A percentile compares a stretch with the other conserved stretches of the same genome.
Conservation (phyloP, 1,140 invertebrate genomes). For the Carcinoscorpius rotundicauda region DNA sequence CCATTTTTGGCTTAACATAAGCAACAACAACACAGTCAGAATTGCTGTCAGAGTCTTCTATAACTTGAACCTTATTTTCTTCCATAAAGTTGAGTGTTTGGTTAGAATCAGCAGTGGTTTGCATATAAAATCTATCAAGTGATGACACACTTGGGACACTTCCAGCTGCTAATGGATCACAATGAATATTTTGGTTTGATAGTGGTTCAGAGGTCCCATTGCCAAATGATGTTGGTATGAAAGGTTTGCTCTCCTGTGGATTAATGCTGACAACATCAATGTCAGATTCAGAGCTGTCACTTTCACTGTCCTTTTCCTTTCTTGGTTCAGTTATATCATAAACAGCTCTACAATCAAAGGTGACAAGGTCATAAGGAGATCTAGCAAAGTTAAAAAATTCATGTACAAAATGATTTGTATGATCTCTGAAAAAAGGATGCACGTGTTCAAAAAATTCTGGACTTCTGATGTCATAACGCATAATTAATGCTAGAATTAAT, state of each 20-base stretch:
- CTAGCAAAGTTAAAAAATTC: slow-evolving; percentile 76
- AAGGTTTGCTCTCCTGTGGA: neutral
- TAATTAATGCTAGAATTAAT: slow-evolving; percentile 54
- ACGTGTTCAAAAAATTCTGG: slow-evolving; percentile 48
- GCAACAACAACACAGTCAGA: slow-evolving; percentile 29
- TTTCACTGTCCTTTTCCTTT: slow-evolving; percentile 9
- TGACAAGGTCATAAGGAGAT: slow-evolving; percentile 67
- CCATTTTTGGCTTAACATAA: slow-evolving; percentile 40
- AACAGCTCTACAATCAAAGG: slow-evolving; percentile 37
- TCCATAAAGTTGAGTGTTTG: slow-evolving; percentile 22
- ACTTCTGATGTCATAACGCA: slow-evolving; percentile 55
- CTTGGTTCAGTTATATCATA: slow-evolving; percentile 26
- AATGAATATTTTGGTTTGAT: neutral
- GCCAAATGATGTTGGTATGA: slow-evolving; percentile 3
- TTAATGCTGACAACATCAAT: slow-evolving; percentile 9
- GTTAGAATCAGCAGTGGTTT: slow-evolving; percentile 1
- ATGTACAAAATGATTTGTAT: slow-evolving; percentile 63
- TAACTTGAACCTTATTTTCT: slow-evolving; percentile 4
- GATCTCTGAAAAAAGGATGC: slow-evolving; percentile 30
- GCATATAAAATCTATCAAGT: neutral
- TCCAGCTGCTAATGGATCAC: neutral
- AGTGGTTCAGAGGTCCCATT: slow-evolving; percentile 3
- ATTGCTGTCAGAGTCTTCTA: slow-evolving; percentile 6
- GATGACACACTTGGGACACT: neutral
- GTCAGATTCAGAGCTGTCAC: slow-evolving; percentile 2